These are phyloP conservation scores for Diaperis boleti DNA, from an alignment of 2,888 invertebrate genomes.

Conservation along the genomic window DNA sequence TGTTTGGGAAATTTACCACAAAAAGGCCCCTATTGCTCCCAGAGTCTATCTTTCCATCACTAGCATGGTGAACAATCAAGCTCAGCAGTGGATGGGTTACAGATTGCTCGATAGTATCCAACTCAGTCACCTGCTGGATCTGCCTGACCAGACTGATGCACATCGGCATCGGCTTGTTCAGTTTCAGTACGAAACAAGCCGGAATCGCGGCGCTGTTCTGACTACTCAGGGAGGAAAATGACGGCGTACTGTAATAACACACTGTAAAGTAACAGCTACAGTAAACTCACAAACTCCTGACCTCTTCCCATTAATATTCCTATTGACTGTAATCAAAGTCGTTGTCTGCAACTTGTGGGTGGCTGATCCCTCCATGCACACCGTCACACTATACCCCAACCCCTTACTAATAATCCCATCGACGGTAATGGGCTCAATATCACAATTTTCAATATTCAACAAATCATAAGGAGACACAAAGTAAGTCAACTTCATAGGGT, in stretches of 20 bases:
- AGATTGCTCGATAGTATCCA: constrained; percentile 65
- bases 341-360: constrained; percentile 85
- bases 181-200: constrained; percentile 85
- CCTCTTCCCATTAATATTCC: constrained; percentile 81
- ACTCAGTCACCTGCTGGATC: constrained; percentile 74
- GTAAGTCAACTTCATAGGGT: constrained; percentile 94
- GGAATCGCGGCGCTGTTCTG: constrained; percentile 91
- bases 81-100: constrained; percentile 77
- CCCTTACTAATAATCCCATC: constrained; percentile 78
- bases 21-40: constrained; percentile 83
- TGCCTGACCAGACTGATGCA: constrained; percentile 79
- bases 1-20: constrained; percentile 76
- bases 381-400: constrained; percentile 88
- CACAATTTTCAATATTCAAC: constrained; percentile 80
- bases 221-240: constrained; percentile 82
- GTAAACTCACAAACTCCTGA: constrained; percentile 60
- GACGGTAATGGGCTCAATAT: constrained; percentile 79
- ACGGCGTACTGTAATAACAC: constrained; percentile 73
- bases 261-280: constrained; percentile 44
- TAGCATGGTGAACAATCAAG: constrained; percentile 83
- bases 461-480: constrained; percentile 95
- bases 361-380: constrained; percentile 89
- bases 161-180: constrained; percentile 89
- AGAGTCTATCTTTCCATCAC: constrained; percentile 79
- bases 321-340: constrained; percentile 77